Evolutionary conservation across 2,113 vertebrate species (phyloP).

Genomic region (Turdus rufiventris): DNA sequence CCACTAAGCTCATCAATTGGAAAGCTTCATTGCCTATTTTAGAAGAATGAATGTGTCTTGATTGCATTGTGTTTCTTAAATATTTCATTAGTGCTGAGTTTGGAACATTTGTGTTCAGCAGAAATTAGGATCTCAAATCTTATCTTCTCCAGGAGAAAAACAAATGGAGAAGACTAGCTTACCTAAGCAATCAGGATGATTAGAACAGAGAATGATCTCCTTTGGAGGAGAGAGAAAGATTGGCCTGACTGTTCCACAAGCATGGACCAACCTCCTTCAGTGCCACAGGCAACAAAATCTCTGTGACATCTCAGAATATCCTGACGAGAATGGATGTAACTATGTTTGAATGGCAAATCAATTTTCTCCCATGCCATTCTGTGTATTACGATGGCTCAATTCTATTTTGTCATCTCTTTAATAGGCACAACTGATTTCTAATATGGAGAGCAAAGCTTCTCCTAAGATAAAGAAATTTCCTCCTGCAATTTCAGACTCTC

Average conservation of each 20-base stretch:
- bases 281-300: background rate
- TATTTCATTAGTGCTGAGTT: background rate
- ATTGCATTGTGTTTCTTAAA: constrained; percentile 13
- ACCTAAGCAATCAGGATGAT: background rate
- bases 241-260: background rate
- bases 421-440: background rate
- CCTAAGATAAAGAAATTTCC: background rate
- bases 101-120: background rate
- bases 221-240: background rate
- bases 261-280: background rate
- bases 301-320: background rate
- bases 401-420: background rate
- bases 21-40: background rate
- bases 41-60: background rate
- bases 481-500: background rate
- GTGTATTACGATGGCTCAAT: background rate
- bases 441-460: background rate
- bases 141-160: background rate
- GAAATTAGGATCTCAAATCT: background rate
- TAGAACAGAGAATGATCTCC: background rate
- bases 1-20: background rate
- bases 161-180: background rate
- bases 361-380: background rate
- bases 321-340: background rate
- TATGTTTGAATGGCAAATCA: background rate